A percentile compares a stretch with the other conserved stretches of the same genome.
These are phyloP conservation scores for Eurois occulta DNA, from an alignment of 2,888 invertebrate species.

Conservation along the genomic window DNA sequence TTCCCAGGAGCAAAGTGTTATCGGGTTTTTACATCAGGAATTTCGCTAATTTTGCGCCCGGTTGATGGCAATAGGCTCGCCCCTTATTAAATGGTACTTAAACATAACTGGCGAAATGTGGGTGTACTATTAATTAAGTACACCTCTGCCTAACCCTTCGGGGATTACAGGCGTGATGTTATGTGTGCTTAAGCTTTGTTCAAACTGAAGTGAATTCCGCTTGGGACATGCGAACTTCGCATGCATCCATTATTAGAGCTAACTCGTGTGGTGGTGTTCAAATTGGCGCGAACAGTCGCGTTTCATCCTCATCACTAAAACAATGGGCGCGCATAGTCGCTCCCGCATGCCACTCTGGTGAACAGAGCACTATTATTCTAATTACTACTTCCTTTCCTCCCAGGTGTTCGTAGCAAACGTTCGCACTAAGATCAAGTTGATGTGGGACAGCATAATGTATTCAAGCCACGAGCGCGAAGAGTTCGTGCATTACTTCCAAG, in stretches of 20 bases:
- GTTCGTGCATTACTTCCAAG: constrained; percentile 92
- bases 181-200: background rate
- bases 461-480: constrained; percentile 91
- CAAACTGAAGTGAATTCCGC: background rate
- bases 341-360: background rate
- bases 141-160: no score
- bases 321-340: background rate
- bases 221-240: background rate
- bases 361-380: background rate
- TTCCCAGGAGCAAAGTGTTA: no score
- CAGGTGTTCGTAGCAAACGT: constrained; percentile 92
- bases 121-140: no score
- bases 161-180: no score
- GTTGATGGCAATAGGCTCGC: no score
- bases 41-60: no score
- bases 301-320: background rate
- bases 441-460: constrained; percentile 95
- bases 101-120: no score
- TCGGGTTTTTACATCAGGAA: no score
- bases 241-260: background rate
- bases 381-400: constrained; percentile 3
- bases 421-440: constrained; percentile 92
- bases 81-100: no score
- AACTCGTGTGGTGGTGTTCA: background rate
- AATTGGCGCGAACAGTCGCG: background rate